Base-by-base conservation (phyloP, 2,888 invertebrate species). In the Campopleginae sp. region DNA sequence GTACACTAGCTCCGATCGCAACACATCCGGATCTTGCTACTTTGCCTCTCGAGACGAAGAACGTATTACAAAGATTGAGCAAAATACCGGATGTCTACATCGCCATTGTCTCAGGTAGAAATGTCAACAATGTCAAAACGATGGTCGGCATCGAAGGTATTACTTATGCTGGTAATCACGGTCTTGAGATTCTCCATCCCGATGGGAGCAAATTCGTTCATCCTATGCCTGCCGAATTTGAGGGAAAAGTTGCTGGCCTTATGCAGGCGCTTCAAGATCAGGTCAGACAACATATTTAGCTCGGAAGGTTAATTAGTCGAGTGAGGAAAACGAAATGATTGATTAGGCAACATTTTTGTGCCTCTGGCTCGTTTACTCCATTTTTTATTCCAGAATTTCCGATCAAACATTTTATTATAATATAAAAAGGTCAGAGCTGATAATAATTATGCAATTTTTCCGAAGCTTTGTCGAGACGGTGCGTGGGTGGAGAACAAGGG, bases 401-500 rank as follows among this genome's bases (percentile, higher is more conserved):
- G 4, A 12, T 14, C 3, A 54, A 54, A 68, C 14, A 23, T 46
- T 46, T 12, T 12, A 14, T 14, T 14, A 27, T 68, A 8, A 17
- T 23, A 54, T 8, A 54, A 6, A 7, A 54, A 5, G 54, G 3
- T 54, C 23, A n/a, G 72, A 19, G 31, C 27, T 19, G 42, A 51
- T 68, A 14, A 68, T 31, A 14, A 44, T 23, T 27, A 7, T 27
- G 19, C 27, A 0, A 54, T 78, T 33, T 48, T 23, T 54, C 46
- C n/a, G 31, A 75, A 86, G 96, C 96, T 98, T 3, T 98, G 98
- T 93, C 96, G 95, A 88, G 97, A 98, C 90, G 98, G 98, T 4
- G 98, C 98, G 0, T 98, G 98, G 98, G 98, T 98, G 10, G 98
- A 98, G 93, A 98, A 98, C 94, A 98, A 98, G 92, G 98, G 98